These are phyloP conservation scores for Aphrophora alni DNA, from an alignment of 2,888 invertebrate genomes.

Conservation along the genomic window DNA sequence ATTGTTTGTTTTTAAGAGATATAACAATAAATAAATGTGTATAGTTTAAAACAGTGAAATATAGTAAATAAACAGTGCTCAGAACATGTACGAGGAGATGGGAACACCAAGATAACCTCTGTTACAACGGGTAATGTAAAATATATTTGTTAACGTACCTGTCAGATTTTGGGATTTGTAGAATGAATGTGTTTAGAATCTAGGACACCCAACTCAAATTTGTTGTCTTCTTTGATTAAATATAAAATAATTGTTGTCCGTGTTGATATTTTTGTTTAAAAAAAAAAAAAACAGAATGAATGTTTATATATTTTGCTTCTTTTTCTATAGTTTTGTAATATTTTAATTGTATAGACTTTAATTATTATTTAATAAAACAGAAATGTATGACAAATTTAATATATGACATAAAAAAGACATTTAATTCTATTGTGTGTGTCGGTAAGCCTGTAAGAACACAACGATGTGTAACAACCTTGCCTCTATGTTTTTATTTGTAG, in stretches of 20 bases:
- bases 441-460: not conserved
- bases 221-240: not conserved
- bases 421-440: not conserved
- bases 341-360: not conserved
- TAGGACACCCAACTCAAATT: not conserved
- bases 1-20: too few species aligned
- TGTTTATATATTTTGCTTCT: not conserved
- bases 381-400: not conserved
- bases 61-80: not conserved
- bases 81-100: not conserved
- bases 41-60: not conserved
- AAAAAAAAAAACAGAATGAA: not conserved
- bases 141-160: not conserved
- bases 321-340: not conserved
- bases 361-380: not conserved
- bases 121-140: not conserved
- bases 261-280: not conserved
- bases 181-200: not conserved
- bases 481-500: slow-evolving; percentile 4
- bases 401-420: not conserved
- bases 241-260: not conserved
- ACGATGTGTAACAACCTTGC: slow-evolving; percentile 1
- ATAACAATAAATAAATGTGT: too few species aligned
- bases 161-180: not conserved
- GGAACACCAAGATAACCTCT: not conserved